Conservation (phyloP, 2,797 vertebrate genomes). For the Pachyuromys duprasi region DNA sequence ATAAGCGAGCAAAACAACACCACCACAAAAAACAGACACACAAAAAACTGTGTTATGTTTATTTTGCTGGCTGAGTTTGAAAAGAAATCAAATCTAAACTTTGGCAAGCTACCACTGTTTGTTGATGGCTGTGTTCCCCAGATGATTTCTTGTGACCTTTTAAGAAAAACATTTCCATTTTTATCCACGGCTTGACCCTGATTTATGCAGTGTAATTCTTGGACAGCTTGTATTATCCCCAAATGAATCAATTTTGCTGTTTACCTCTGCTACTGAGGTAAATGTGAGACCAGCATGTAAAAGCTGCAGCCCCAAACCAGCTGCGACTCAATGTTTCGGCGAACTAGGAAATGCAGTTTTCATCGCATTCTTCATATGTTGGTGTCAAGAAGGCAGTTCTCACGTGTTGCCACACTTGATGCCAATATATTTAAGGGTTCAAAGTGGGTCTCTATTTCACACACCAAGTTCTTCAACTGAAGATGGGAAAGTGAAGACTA, state of each 20-base stretch:
- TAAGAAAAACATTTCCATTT: conserved; percentile 14
- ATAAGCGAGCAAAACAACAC: background rate
- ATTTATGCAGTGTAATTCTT: background rate
- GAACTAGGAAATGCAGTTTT: background rate
- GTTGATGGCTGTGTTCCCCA: background rate
- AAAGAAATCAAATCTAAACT: background rate
- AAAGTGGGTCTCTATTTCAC: background rate
- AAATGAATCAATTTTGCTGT: background rate
- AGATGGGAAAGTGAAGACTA: background rate
- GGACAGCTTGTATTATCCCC: background rate
- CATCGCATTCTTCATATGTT: background rate
- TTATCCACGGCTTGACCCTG: background rate
- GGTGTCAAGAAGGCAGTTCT: background rate
- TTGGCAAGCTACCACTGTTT: background rate
- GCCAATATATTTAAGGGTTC: background rate
- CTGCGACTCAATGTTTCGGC: background rate
- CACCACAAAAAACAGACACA: background rate
- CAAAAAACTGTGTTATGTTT: background rate
- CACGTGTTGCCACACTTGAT: background rate
- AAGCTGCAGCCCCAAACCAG: background rate
- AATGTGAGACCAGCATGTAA: background rate
- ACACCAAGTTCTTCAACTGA: background rate
- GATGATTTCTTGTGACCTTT: background rate
- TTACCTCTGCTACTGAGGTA: background rate
- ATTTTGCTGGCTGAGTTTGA: background rate